Conservation (phyloP, 1,140 invertebrate species). For the Panulirus ornatus region DNA sequence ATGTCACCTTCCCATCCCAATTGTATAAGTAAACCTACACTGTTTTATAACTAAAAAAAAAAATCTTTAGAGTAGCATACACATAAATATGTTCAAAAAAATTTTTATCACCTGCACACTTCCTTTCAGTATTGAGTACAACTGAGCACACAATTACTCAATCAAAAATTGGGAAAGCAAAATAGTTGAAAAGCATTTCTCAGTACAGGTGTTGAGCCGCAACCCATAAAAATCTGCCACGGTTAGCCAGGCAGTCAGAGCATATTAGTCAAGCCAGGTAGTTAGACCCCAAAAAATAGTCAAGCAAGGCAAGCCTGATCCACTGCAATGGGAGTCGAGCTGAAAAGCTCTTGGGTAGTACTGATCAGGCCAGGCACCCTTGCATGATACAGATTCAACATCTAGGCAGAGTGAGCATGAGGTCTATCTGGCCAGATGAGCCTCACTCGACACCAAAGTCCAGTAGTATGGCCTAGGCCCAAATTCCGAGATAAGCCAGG, state of each 20-base stretch:
- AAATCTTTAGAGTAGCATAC: conserved; percentile 3
- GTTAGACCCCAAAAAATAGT: conserved; percentile 2
- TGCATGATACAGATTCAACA: not conserved
- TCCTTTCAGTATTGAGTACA: not conserved
- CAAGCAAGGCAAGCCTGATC: not conserved
- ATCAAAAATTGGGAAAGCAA: not conserved
- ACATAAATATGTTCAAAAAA: not conserved
- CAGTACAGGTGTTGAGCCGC: not conserved
- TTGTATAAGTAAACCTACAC: not conserved
- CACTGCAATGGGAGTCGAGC: not conserved
- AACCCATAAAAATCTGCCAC: not conserved
- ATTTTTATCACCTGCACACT: conserved; percentile 21
- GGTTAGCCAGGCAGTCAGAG: not conserved
- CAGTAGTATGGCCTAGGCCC: not conserved
- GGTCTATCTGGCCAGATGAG: not conserved
- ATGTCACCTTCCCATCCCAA: not conserved
- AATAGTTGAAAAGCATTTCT: conserved; percentile 8
- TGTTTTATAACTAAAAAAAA: not conserved
- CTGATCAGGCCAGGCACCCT: not conserved
- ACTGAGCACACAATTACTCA: conserved; percentile 33
- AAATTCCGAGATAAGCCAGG: not conserved
- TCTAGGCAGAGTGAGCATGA: not conserved
- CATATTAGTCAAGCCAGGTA: not conserved
- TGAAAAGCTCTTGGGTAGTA: not conserved
- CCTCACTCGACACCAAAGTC: not conserved